Conservation (phyloP, 2,113 vertebrate species). For the Pterocles burchelli region DNA sequence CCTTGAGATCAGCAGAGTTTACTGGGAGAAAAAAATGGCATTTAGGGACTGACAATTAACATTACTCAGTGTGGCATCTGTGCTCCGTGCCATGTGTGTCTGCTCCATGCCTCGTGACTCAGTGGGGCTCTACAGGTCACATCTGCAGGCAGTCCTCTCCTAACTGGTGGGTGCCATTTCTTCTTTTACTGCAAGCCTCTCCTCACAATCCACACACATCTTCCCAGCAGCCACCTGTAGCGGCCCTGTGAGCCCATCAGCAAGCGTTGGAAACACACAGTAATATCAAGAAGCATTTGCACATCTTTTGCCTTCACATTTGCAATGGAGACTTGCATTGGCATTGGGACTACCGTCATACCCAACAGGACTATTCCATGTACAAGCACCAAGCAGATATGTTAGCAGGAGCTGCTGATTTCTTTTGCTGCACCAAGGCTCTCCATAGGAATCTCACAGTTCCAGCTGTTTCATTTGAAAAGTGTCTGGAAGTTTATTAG, state of each 20-base stretch:
- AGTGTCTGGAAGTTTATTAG: neutral
- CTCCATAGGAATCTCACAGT: neutral
- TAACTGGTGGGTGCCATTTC: neutral
- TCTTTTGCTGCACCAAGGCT: neutral
- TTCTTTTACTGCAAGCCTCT: neutral
- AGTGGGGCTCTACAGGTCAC: neutral
- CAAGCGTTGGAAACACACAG: neutral
- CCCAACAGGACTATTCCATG: fast-evolving
- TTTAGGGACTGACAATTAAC: neutral
- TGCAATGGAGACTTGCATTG: neutral
- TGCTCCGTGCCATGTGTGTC: neutral
- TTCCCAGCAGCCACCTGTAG: neutral
- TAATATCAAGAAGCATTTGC: neutral
- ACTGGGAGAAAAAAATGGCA: neutral
- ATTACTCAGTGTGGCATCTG: neutral
- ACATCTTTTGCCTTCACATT: neutral
- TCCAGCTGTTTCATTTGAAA: neutral
- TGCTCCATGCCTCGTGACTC: neutral
- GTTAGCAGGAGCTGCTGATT: neutral
- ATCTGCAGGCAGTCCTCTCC: neutral
- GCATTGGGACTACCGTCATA: neutral
- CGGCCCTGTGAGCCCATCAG: neutral
- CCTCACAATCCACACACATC: neutral
- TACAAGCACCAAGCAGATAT: neutral
- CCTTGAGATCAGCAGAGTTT: neutral